Conservation (phyloP, 2,888 invertebrate species). For the Agrotis ipsilon region DNA sequence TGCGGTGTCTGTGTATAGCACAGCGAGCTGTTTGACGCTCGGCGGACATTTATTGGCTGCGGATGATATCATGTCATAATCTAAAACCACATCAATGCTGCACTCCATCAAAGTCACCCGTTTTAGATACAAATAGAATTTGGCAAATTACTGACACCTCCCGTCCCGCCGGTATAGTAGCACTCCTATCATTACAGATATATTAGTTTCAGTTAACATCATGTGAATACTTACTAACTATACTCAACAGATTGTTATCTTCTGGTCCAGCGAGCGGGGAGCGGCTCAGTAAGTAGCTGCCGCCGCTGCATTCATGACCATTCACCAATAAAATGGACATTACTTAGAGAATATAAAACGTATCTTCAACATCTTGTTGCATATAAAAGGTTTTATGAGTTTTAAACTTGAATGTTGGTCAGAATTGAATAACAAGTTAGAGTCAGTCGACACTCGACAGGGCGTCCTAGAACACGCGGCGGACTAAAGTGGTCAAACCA, state of each 20-base stretch:
- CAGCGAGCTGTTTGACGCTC: conserved; percentile 4
- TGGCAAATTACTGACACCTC: conserved; percentile 45
- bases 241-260: conserved; percentile 29
- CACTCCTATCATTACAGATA: not conserved
- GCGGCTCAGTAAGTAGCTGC: conserved; percentile 4
- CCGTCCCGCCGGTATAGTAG: conserved; percentile 4
- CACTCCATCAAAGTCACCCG: conserved; percentile 55
- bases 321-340: conserved; percentile 31
- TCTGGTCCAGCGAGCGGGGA: not conserved
- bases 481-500: not conserved
- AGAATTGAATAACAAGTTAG: conserved; percentile 33
- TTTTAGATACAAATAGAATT: conserved; percentile 58
- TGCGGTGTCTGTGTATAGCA: too few relatives aligned
- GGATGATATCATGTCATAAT: conserved; percentile 26
- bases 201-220: conserved; percentile 7
- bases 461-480: not conserved
- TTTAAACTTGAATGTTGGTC: conserved; percentile 23
- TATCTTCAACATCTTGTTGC: conserved; percentile 39
- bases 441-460: not conserved
- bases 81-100: conserved; percentile 44
- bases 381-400: conserved; percentile 37
- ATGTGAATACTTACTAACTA: not conserved
- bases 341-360: conserved; percentile 26
- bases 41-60: conserved; percentile 38
- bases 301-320: conserved; percentile 14